phyloP scores from a whole-genome alignment of 2,113 vertebrate species.

The Meles meles region DNA sequence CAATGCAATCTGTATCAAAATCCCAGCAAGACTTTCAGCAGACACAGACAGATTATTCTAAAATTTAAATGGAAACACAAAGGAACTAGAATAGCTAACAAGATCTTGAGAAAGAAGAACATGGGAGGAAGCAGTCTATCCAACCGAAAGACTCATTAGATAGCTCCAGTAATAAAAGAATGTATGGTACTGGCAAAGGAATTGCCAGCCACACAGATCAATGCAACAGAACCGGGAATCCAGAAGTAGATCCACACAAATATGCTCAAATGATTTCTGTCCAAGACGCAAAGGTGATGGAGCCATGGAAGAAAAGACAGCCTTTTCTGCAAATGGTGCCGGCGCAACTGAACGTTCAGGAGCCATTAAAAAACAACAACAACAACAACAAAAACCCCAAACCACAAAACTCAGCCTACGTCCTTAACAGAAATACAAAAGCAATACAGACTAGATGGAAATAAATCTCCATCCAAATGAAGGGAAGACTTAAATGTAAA shows the following conservation, averaged over 20 bases:
- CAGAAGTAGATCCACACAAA: background rate
- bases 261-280: background rate
- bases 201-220: background rate
- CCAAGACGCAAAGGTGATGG: background rate
- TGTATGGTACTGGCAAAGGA: background rate
- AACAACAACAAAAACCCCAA: no score
- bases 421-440: background rate
- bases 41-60: background rate
- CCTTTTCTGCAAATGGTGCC: background rate
- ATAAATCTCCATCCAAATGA: background rate
- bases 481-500: background rate
- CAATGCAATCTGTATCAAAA: background rate
- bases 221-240: background rate
- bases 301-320: background rate
- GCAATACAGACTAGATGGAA: no score
- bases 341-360: background rate
- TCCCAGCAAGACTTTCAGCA: background rate
- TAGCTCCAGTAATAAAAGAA: background rate
- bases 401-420: background rate
- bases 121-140: background rate
- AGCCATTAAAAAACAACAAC: background rate
- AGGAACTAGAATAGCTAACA: background rate
- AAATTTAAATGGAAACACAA: background rate
- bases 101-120: background rate
- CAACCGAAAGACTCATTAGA: background rate